Conservation (phyloP, 2,888 invertebrate genomes). For the Cephalotes varians region DNA sequence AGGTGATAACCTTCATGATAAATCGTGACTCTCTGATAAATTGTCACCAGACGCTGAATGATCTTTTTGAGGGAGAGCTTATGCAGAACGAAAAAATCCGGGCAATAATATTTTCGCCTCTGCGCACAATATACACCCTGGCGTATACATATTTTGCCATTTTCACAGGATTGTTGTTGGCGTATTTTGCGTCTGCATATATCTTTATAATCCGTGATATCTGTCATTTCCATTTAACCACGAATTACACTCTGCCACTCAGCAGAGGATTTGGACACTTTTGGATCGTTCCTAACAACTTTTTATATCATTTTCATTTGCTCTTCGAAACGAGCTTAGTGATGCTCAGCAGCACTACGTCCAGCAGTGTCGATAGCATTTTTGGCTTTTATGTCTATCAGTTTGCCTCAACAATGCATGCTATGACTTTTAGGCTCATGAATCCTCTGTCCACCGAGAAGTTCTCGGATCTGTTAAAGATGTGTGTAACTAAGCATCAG, state of each 20-base stretch:
- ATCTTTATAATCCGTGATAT: background rate
- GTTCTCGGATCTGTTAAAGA: background rate
- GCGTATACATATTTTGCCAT: background rate
- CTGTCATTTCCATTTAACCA: background rate
- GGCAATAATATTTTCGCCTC: background rate
- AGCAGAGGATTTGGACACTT: background rate
- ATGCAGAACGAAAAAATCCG: background rate
- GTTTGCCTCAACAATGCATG: background rate
- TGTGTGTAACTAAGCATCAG: background rate
- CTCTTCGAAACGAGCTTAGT: background rate
- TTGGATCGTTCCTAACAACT: background rate
- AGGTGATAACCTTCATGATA: background rate
- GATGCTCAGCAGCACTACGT: background rate
- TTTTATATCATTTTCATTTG: background rate
- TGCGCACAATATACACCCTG: background rate
- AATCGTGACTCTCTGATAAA: background rate
- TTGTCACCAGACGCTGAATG: background rate
- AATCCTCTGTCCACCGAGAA: background rate
- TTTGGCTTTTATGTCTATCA: background rate
- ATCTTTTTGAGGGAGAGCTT: background rate
- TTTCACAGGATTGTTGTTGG: background rate
- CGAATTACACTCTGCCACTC: background rate
- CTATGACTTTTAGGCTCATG: background rate
- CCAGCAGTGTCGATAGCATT: background rate
- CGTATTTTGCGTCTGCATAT: background rate